Evolutionary conservation across 1,140 invertebrate genomes (phyloP).

Genomic region (Heterodera schachtii): DNA sequence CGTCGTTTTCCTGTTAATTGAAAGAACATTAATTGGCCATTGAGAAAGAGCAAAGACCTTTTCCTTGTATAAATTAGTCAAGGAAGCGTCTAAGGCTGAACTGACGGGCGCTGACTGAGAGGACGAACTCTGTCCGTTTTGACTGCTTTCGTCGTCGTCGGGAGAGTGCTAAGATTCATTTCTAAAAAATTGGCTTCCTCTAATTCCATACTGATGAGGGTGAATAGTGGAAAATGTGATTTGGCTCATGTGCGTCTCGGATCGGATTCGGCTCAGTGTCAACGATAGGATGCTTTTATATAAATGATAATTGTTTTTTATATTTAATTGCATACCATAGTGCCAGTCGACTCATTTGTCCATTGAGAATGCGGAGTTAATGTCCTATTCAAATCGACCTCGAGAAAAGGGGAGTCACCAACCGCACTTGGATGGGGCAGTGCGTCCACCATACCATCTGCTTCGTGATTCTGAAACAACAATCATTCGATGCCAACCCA

Average conservation of each 20-base stretch:
- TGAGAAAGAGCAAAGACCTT: conserved; percentile 12
- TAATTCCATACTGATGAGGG: conserved; percentile 45
- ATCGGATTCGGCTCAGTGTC: conserved; percentile 59
- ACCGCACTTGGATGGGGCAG: neutral
- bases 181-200: neutral
- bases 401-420: conserved; percentile 6
- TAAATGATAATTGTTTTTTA: conserved; percentile 7
- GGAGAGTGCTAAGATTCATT: conserved; percentile 43
- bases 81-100: conserved; percentile 47
- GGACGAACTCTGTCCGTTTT: conserved; percentile 20
- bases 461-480: neutral
- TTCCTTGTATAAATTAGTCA: conserved; percentile 46
- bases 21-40: neutral
- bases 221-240: conserved; percentile 48
- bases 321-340: neutral
- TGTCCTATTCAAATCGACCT: conserved; percentile 28
- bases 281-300: conserved; percentile 43
- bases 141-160: conserved; percentile 50
- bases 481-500: neutral
- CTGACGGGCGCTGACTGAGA: conserved; percentile 1
- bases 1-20: conserved; percentile 26
- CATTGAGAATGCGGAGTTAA: conserved; percentile 16
- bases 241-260: conserved; percentile 51
- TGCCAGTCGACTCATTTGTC: conserved; percentile 2
- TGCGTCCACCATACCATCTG: too few species aligned